Evolutionary conservation across 2,797 vertebrate species (phyloP).

Genomic region (Pseudochaenichthys georgianus): DNA sequence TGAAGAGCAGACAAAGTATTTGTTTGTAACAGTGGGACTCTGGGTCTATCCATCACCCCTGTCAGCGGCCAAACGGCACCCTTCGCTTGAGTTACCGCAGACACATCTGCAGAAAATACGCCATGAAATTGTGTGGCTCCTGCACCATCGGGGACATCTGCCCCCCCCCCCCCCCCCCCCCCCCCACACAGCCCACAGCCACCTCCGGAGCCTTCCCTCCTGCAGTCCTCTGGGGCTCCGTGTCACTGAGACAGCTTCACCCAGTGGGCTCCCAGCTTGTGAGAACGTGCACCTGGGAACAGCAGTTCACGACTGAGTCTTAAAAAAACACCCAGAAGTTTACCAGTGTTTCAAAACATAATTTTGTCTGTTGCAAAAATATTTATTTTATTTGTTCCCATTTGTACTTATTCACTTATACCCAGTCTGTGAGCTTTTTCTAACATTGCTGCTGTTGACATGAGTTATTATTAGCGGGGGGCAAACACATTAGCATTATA

Average conservation of each 20-base stretch:
- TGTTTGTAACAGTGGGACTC: conserved; percentile 57
- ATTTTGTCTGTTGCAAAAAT: neutral
- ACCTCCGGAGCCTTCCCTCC: conserved; percentile 23
- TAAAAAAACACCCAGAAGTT: neutral
- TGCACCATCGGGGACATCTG: conserved; percentile 87
- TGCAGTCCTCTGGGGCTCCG: conserved; percentile 49
- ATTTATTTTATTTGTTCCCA: too few relatives aligned
- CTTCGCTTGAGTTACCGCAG: conserved; percentile 89
- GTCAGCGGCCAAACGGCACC: conserved; percentile 82
- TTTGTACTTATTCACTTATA: too few relatives aligned
- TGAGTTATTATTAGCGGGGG: too few relatives aligned
- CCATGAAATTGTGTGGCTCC: conserved; percentile 95
- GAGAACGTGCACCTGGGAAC: conserved; percentile 22
- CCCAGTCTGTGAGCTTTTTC: too few relatives aligned
- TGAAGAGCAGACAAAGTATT: conserved; percentile 50
- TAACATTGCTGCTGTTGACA: too few relatives aligned
- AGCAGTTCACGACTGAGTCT: neutral
- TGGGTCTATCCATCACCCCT: conserved; percentile 80
- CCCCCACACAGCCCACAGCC: conserved; percentile 52
- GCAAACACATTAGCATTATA: too few relatives aligned
- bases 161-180: too few relatives aligned
- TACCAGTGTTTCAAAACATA: neutral
- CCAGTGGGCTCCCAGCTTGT: conserved; percentile 1
- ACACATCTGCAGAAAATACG: conserved; percentile 92
- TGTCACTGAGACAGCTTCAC: conserved; percentile 53